Base-by-base conservation (phyloP, 2,113 vertebrate species). In the Azemiops feae region DNA sequence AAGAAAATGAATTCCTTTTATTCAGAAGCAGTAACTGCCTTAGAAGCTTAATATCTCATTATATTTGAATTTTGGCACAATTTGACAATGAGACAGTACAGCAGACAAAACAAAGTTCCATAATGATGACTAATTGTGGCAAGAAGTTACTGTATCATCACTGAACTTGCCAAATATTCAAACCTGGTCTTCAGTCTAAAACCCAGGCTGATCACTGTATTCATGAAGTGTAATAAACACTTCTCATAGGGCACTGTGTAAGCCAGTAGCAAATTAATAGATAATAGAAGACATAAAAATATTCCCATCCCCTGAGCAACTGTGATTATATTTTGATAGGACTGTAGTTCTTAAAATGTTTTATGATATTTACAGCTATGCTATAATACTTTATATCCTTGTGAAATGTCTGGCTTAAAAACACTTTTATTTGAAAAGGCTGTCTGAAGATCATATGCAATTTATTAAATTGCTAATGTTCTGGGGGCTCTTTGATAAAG, bases 381-480 rank as follows among this genome's bases (percentile, higher is more conserved):
- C 86, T 0, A 34, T 81, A 92, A 91, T 91, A 27, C 47, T 11
- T 89, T 7, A 58, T 4, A 0, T 16, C 85, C 60, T 69, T 69
- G 30, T 69, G 60, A 69, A 69, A 69, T 69, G 30, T 69, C 30
- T 69, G 60, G 53, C 12, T 11, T 91, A 34, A 91, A 94, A 69
- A 3, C 16, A 91, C 27, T 27, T 20, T 45, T 81, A 4, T 16
- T 25, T 85, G 11, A 85, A 89, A 53, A 47, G 22, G 18, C 23
- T n/a, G 22, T 89, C 57, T 43, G 57, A 92, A 58, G 11, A 60
- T 34, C 43, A 57, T 60, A 43, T 64, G 7, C 88, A 85, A 64
- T 93, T 86, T 93, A 64, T 64, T 60, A 60, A 93, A 58, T 90
- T 53, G 58, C 64, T 47, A 85, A 93, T 53, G 16, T 90, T 93